phyloP scores from a whole-genome alignment of 2,113 vertebrate species.

The Otus sunia region DNA sequence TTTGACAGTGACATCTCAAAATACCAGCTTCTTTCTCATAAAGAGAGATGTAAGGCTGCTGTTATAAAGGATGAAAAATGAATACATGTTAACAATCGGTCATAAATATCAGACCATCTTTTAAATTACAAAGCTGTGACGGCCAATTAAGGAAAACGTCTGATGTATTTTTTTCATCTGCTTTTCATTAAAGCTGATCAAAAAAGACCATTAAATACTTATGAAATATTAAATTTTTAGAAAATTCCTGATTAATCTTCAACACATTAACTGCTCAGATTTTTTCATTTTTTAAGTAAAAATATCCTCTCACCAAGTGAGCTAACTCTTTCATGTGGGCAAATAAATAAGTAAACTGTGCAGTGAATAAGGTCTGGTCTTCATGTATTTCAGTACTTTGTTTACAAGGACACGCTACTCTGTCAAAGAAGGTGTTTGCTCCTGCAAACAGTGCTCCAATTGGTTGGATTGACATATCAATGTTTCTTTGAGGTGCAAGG shows the following conservation, averaged over 20 bases:
- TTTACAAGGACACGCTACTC: not conserved
- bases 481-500: not conserved
- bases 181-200: slow-evolving; percentile 15
- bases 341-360: not conserved
- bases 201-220: not conserved
- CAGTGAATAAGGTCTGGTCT: not conserved
- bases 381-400: not conserved
- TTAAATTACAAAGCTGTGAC: not conserved
- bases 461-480: not conserved
- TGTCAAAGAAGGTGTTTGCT: not conserved
- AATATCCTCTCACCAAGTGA: not conserved
- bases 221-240: not conserved
- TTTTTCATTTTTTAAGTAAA: not conserved
- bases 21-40: not conserved
- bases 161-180: not conserved
- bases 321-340: not conserved
- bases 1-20: not conserved
- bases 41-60: not conserved
- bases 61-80: not conserved
- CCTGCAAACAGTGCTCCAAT: not conserved
- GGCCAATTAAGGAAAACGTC: not conserved
- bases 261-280: not conserved
- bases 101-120: not conserved
- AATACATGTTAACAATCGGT: not conserved
- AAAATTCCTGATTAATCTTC: not conserved